These are phyloP conservation scores for Tachysurus fulvidraco DNA, from an alignment of 2,113 vertebrate genomes.

Conservation along the genomic window DNA sequence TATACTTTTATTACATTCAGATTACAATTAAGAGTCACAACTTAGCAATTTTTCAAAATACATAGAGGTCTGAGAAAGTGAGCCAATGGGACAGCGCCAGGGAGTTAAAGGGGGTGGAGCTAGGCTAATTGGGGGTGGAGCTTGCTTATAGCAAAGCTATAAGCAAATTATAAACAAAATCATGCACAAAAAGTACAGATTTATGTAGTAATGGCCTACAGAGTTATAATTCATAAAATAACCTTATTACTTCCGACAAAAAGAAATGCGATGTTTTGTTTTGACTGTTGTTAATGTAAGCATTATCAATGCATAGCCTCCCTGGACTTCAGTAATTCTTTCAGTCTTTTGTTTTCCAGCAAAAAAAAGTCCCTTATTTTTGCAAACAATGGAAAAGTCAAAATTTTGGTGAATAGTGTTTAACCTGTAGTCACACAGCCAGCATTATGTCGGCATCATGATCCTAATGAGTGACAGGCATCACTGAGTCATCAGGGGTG, in stretches of 20 bases:
- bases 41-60: background rate
- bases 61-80: background rate
- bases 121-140: background rate
- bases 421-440: background rate
- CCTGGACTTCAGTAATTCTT: slow-evolving; percentile 3
- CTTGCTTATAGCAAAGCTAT: too few relatives aligned
- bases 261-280: background rate
- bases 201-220: background rate
- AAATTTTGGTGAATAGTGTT: background rate
- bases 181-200: background rate
- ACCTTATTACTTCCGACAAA: background rate
- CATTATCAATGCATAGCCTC: background rate
- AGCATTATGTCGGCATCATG: background rate
- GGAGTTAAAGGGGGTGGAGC: background rate
- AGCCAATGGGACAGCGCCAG: background rate
- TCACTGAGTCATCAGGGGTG: background rate
- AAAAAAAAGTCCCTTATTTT: background rate
- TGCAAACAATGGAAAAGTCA: background rate
- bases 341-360: background rate
- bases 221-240: background rate
- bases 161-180: background rate
- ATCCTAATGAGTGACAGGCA: background rate
- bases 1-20: background rate
- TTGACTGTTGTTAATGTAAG: background rate
- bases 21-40: background rate